Conservation (phyloP, 2,888 invertebrate species). For the Monopis laevigella region DNA sequence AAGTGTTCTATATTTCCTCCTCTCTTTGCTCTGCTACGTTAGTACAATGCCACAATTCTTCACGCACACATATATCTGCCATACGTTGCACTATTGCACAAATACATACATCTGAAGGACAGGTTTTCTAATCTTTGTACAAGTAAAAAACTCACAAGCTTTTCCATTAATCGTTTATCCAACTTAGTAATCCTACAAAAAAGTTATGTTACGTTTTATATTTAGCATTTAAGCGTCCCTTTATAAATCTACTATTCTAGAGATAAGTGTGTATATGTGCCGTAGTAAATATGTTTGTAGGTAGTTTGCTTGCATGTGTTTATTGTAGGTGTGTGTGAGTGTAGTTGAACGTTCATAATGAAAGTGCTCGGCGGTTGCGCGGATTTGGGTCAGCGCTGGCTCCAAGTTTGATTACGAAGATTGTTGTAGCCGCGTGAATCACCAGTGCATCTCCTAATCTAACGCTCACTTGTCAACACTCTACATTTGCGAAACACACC, state of each 20-base stretch:
- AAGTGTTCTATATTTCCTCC: constrained; percentile 49
- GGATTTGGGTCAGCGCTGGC: constrained; percentile 59
- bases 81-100: not conserved
- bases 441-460: constrained; percentile 45
- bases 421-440: constrained; percentile 56
- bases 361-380: constrained; percentile 61
- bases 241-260: not conserved
- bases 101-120: not conserved
- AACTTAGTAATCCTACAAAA: constrained; percentile 5
- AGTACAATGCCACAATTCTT: constrained; percentile 42
- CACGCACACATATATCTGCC: constrained; percentile 39
- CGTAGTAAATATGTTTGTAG: not conserved
- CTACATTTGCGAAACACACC: constrained; percentile 9
- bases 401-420: constrained; percentile 64
- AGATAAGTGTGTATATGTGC: not conserved
- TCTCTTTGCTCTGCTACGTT: constrained; percentile 57
- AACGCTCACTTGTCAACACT: constrained; percentile 1
- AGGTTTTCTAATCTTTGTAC: constrained; percentile 6
- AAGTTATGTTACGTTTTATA: not conserved
- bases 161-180: not conserved
- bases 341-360: constrained; percentile 55
- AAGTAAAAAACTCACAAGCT: constrained; percentile 6
- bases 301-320: constrained; percentile 7
- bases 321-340: constrained; percentile 10
- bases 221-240: constrained; percentile 8